Evolutionary conservation across 2,888 invertebrate species (phyloP), one percentile per base, ranked within the genome.

Genomic region (Plebejus melissa): DNA sequence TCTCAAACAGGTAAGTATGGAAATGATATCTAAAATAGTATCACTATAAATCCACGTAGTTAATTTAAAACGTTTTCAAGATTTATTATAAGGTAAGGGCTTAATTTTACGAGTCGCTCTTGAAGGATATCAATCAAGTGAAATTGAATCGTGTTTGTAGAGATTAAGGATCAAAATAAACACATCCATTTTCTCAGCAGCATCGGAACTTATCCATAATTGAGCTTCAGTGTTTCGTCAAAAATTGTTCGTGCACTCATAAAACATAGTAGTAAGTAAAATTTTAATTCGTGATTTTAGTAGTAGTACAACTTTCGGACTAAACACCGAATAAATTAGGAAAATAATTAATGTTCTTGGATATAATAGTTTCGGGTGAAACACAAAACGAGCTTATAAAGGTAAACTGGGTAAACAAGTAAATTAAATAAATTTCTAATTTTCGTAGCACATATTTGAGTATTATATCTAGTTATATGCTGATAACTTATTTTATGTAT

Each of bases 91-190:
- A 60, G 11, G 60, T 60, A 32, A 36, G 65, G 32, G 65, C 65
- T 65, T 65, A 65, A 32, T 32, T 65, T 65, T 65, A 65, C 32
- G 65, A 65, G 36, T 65, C 65, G 4, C 28, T 65, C 65, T 32
- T 16, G 13, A 65, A 5, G 16, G 65, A 36, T 5, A 32, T 32
- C 1, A 65, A 65, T 65, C 32, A 65, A 65, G 4, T 32, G 13
- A 65, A 65, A 65, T 65, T 65, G 65, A 65, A 65, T 65, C 65
- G 13, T 65, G 65, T 65, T 65, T 36, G 36, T 36, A 16, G 32
- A 65, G 5, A 65, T 65, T 65, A 65, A 36, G 65, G 36, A 36
- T 65, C 65, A 65, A 65, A 65, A 65, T 65, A 32, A 65, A 32
- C 65, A 65, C 65, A 65, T 65, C 16, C 11, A 65, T 65, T 65